These are phyloP conservation scores for Ceratina calcarata DNA, from an alignment of 1,140 invertebrate species.

Conservation along the genomic window DNA sequence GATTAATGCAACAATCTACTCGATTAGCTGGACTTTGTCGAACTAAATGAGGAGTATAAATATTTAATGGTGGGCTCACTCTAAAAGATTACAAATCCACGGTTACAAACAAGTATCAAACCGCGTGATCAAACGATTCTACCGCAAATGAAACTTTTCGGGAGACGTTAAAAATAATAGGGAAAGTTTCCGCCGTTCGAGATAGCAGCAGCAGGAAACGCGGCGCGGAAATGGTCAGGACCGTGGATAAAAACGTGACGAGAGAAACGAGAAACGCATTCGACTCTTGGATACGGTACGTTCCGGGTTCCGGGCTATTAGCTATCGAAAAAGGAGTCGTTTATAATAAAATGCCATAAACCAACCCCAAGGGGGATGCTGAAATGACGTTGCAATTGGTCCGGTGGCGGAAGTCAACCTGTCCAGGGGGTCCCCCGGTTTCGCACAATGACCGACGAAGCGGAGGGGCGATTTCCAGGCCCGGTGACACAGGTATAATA, in stretches of 20 bases:
- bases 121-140: not conserved
- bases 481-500: conserved; percentile 64
- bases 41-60: too few species aligned
- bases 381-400: conserved; percentile 24
- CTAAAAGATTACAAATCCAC: not conserved
- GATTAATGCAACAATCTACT: not conserved
- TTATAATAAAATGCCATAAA: conserved; percentile 61
- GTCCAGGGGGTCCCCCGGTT: conserved; percentile 19
- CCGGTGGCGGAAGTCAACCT: conserved; percentile 54
- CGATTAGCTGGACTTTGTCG: not conserved
- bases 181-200: not conserved
- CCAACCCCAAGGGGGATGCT: conserved; percentile 9
- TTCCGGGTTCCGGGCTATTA: conserved; percentile 57
- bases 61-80: too few species aligned
- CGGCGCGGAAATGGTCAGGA: conserved; percentile 12
- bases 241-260: conserved; percentile 28
- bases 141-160: not conserved
- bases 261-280: conserved; percentile 10
- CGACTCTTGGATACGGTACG: conserved; percentile 5
- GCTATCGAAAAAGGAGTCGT: conserved; percentile 19
- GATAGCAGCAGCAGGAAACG: not conserved
- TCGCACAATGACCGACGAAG: conserved; percentile 45
- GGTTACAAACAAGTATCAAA: not conserved
- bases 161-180: not conserved
- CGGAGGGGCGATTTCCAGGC: conserved; percentile 41